Evolutionary conservation across 2,797 vertebrate species (phyloP).

Genomic region (Heliangelus exortis): DNA sequence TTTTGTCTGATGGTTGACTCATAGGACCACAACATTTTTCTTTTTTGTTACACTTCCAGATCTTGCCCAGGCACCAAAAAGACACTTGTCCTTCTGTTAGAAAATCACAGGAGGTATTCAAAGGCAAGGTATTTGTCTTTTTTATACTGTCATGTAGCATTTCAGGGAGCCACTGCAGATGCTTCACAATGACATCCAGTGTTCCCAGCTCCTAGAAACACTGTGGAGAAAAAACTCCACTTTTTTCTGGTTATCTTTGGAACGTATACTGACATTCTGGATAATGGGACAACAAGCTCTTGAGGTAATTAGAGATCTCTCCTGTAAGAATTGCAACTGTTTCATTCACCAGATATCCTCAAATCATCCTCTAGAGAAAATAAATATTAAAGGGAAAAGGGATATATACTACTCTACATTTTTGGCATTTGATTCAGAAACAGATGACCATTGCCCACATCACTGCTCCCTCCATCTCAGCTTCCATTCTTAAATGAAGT

Average conservation of each 20-base stretch:
- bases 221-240: background rate
- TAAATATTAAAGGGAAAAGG: background rate
- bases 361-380: background rate
- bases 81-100: background rate
- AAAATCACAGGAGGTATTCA: background rate
- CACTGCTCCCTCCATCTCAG: background rate
- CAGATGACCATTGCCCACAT: background rate
- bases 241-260: background rate
- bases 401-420: background rate
- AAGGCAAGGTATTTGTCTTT: background rate
- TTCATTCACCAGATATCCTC: background rate
- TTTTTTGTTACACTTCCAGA: background rate
- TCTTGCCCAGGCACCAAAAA: background rate
- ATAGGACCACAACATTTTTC: background rate
- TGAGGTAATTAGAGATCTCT: background rate
- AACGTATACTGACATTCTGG: fast-evolving
- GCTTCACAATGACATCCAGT: fast-evolving
- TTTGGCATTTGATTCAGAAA: background rate
- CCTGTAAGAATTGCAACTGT: fast-evolving
- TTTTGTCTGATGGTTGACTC: background rate
- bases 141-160: background rate
- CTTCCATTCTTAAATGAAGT: background rate
- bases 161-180: background rate
- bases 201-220: background rate
- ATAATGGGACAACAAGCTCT: background rate